Conservation (phyloP, 2,888 invertebrate genomes). For the Leuctra nigra region DNA sequence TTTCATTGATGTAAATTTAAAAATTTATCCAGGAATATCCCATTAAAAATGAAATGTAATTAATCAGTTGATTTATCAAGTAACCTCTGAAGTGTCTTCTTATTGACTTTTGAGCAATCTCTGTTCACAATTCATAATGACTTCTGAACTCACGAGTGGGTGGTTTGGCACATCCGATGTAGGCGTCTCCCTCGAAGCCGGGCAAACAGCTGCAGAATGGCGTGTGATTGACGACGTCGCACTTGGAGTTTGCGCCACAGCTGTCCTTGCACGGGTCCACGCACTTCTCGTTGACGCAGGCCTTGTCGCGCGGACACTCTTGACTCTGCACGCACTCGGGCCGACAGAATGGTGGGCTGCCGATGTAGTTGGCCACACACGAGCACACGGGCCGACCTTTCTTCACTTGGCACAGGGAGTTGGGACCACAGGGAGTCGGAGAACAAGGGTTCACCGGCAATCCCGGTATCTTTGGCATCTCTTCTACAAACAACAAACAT, state of each 20-base stretch:
- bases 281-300: slow-evolving; percentile 77
- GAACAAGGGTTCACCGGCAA: slow-evolving; percentile 39
- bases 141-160: slow-evolving; percentile 38
- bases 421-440: slow-evolving; percentile 64
- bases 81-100: neutral
- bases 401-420: slow-evolving; percentile 77
- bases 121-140: no score
- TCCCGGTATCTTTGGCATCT: slow-evolving; percentile 34
- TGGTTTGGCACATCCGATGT: slow-evolving; percentile 65
- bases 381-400: slow-evolving; percentile 73
- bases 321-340: slow-evolving; percentile 79
- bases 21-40: no score
- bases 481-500: slow-evolving; percentile 26
- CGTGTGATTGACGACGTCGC: slow-evolving; percentile 70
- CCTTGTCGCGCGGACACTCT: slow-evolving; percentile 70
- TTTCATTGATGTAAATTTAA: no score
- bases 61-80: neutral
- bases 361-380: slow-evolving; percentile 70
- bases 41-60: no score
- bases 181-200: slow-evolving; percentile 78
- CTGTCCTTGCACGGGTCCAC: slow-evolving; percentile 69
- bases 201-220: slow-evolving; percentile 72
- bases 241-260: slow-evolving; percentile 74
- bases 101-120: no score
- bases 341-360: slow-evolving; percentile 72